Evolutionary conservation across 2,888 invertebrate species (phyloP), one percentile per base, ranked within the genome.

Genomic region (Ectemnius cavifrons): DNA sequence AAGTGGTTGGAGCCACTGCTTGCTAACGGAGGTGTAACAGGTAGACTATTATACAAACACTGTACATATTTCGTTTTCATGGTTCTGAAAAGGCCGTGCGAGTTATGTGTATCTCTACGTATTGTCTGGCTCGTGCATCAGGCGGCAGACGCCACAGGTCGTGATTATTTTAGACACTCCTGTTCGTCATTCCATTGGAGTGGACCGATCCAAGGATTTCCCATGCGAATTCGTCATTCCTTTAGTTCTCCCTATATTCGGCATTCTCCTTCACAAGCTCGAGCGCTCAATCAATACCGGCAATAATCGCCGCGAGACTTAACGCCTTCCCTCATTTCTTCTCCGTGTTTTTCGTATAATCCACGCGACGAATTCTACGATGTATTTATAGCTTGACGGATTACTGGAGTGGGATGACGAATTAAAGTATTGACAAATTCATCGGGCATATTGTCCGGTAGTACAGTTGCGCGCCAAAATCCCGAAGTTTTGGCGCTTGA

Each of bases 401-500:
- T 37, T 6, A 6, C 37, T 37, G 37, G 37, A 37, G 11, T 6
- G 37, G 37, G 37, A 37, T 11, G 37, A 37, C 8, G 11, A 37
- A 37, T 37, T 37, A 37, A 37, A 37, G 37, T 37, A 37, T 37
- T 37, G 37, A 37, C 37, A 37, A 37, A 37, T 37, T 37, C 37
- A 0, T 8, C 37, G 37, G 37, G 37, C 11, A 37, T 6, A 11
- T 37, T 11, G 37, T 37, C 3, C 11, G 8, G 37, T 6, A 11
- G 37, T 11, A 37, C 8, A 4, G 11, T 18, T 2, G 45, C 18
- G 4, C 11, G 18, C 57, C 47, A 45, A 18, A 47, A 27, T 46
- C 18, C 14, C 13, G 20, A 46, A 20, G 61, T 75, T 71, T 20
- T 45, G 46, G 14, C 11, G 57, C 60, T 71, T 72, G 75, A 76